Base-by-base conservation (phyloP, 2,113 vertebrate genomes). In the Acrocephalus kingi region DNA sequence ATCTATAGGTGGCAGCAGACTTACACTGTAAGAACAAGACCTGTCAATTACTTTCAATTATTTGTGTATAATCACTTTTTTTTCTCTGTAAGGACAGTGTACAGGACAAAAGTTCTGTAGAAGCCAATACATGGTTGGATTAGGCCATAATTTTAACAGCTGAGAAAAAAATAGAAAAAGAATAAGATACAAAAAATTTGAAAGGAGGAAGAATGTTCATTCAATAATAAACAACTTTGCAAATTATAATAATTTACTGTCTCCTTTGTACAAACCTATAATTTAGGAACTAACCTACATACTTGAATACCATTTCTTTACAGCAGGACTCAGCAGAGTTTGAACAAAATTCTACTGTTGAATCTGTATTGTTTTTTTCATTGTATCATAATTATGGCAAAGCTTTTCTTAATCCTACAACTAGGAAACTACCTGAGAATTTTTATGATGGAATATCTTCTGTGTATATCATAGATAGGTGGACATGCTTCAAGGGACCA, bases 1-100 rank as follows among this genome's bases (percentile, higher is more conserved):
- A 85, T 89, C 98, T 95, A 97, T 97, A 98, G 98, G 84, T 98
- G 98, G 98, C 98, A 98, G 97, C 97, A 97, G 94, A 92, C 43
- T 68, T 97, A 96, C 96, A 96, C 84, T 85, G n/a, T 90, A 96
- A 69, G 45, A 41, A 8, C 28, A 35, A 59, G 67, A 35, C 13
- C 45, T 94, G 78, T 75, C 84, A 69, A 54, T 85, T 93, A 41
- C n/a, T 96, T 97, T 68, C 81, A 76, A 81, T 85, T 85, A 63
- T 25, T 92, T 76, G 30, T 89, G 35, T n/a, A 52, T 87, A 67
- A 61, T 79, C 37, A 33, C 37, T 92, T 95, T 14, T 14, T 72
- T 77, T 72, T 77, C 75, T 90, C 48, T 64, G 19, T 84, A 78
- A 96, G 91, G 61, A 87, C 46, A 31, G 35, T 45, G 11, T 51